These are phyloP conservation scores for Zootermopsis nevadensis DNA, from an alignment of 2,888 invertebrate species.

Conservation along the genomic window DNA sequence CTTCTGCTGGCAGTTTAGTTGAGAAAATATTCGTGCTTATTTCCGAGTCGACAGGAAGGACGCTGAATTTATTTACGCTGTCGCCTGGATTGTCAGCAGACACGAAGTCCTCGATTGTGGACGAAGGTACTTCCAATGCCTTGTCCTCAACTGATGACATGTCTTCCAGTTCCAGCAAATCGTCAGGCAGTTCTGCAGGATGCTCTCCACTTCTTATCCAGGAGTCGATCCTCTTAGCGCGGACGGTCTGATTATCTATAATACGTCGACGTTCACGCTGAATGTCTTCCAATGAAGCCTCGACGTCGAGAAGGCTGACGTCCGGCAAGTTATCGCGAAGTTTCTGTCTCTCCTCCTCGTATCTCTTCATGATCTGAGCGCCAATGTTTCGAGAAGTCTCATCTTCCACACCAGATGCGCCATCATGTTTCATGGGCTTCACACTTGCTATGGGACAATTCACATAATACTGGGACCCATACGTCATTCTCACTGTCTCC, in stretches of 20 bases:
- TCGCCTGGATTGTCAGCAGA: not conserved
- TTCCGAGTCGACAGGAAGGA: not conserved
- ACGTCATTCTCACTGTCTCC: slow-evolving; percentile 50
- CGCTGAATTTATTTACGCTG: not conserved
- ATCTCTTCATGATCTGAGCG: slow-evolving; percentile 53
- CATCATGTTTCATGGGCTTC: slow-evolving; percentile 47
- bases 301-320: slow-evolving; percentile 52
- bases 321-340: slow-evolving; percentile 52
- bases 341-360: slow-evolving; percentile 52
- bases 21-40: not conserved
- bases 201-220: slow-evolving; percentile 49
- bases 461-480: slow-evolving; percentile 52
- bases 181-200: not conserved
- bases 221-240: slow-evolving; percentile 52
- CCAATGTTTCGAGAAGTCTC: slow-evolving; percentile 50
- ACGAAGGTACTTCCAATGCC: not conserved
- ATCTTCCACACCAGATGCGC: not conserved
- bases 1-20: not conserved
- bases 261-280: slow-evolving; percentile 52
- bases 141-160: not conserved
- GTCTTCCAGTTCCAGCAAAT: slow-evolving; percentile 1
- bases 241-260: slow-evolving; percentile 54
- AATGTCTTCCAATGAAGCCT: slow-evolving; percentile 53
- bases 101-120: not conserved
- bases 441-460: slow-evolving; percentile 51